Evolutionary conservation across 2,888 invertebrate genomes (phyloP), one percentile per base, ranked within the genome.

Genomic region (Melanophora roralis): DNA sequence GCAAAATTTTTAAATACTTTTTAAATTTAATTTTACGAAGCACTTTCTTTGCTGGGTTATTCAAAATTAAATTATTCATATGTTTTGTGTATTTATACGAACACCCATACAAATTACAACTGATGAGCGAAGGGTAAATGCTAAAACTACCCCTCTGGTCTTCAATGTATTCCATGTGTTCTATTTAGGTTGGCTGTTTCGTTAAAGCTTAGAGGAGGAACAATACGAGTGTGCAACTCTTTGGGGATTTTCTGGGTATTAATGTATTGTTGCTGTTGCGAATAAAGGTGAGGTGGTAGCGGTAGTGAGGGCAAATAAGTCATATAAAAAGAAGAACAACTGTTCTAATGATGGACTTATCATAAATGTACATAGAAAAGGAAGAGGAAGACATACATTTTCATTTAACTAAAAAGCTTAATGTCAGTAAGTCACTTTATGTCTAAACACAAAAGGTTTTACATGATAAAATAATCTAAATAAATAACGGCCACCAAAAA

Each of bases 341-440:
- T 86, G 85, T 83, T 84, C 85, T 83, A 84, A 84, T 86, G 83
- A 81, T 81, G 83, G 60, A 64, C 75, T 77, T 74, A 69, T 75
- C 62, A 82, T 27, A 82, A 19, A 9, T 49, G 19, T 7, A 49
- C 47, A 60, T 27, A 12, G 49, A 60, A 36, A 47, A 60, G 3
- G 14, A 59, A 47, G 36, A 12, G 27, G 16, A 57, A 36, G 51
- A 23, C 27, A 71, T 53, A 64, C 32, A 57, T 65, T 65, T 74
- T 49, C 65, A 62, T 72, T 72, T 59, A 57, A 38, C 34, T 34
- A 69, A 68, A 68, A 67, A 76, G 79, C 76, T 81, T 81, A 73
- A 81, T 77, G 77, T 81, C 80, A 81, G 73, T 81, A 81, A 81
- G 80, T 81, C 80, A 81, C 57, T 81, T 75, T 60, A 53, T 71